Conservation (phyloP, 2,888 invertebrate genomes). For the Ethmia dodecea region DNA sequence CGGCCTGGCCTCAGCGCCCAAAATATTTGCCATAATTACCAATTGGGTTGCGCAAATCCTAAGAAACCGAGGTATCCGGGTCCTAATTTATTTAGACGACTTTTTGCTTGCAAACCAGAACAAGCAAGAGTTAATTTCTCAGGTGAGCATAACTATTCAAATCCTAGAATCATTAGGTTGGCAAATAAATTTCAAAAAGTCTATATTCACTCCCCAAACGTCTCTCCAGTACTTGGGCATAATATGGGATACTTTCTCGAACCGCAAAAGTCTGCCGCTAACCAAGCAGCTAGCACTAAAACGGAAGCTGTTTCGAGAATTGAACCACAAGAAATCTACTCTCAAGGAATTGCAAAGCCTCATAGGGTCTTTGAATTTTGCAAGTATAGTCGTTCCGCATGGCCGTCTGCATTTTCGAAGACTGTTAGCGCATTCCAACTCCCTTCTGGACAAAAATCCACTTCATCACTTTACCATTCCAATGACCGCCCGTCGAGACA, state of each 20-base stretch:
- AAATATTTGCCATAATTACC: conserved; percentile 17
- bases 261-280: not conserved
- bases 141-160: not conserved
- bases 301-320: not conserved
- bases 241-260: not conserved
- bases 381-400: not conserved
- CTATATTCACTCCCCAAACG: not conserved
- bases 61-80: conserved; percentile 16
- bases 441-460: not conserved
- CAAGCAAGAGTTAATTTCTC: not conserved
- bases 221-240: not conserved
- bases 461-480: no score
- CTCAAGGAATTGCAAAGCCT: conserved; percentile 1
- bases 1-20: conserved; percentile 17
- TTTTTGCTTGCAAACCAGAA: conserved; percentile 5
- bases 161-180: not conserved
- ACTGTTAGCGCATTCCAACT: not conserved
- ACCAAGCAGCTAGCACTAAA: not conserved
- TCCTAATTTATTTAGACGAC: conserved; percentile 22
- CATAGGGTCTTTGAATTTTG: conserved; percentile 1
- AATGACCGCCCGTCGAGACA: no score
- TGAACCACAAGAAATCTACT: not conserved
- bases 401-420: conserved; percentile 2
- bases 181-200: conserved; percentile 3
- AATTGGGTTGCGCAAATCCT: conserved; percentile 23